Evolutionary conservation across 1,140 invertebrate species (phyloP).

Genomic region (Neodiprion lecontei): DNA sequence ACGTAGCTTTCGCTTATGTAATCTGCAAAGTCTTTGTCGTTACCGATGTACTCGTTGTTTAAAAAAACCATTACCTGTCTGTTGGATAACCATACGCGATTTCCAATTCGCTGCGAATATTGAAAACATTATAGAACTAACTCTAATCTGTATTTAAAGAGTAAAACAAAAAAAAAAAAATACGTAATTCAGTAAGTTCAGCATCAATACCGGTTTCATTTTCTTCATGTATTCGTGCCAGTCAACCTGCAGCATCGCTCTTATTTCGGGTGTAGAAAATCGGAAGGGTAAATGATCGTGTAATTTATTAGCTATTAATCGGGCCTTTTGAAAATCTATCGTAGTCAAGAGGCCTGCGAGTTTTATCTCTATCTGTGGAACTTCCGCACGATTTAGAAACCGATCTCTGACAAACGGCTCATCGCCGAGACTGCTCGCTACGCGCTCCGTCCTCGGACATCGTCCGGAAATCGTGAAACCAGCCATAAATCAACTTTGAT

Average conservation of each 20-base stretch:
- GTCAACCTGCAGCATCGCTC: slow-evolving; percentile 33
- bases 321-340: slow-evolving; percentile 21
- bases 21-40: slow-evolving; percentile 29
- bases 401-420: not conserved
- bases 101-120: slow-evolving; percentile 17
- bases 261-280: slow-evolving; percentile 29
- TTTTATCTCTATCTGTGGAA: slow-evolving; percentile 11
- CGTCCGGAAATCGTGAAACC: no score
- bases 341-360: slow-evolving; percentile 16
- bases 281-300: slow-evolving; percentile 28
- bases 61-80: slow-evolving; percentile 33
- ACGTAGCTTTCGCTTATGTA: slow-evolving; percentile 29
- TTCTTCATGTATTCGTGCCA: slow-evolving; percentile 32
- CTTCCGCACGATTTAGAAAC: not conserved
- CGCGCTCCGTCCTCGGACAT: no score
- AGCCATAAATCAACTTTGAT: no score
- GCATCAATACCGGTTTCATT: slow-evolving; percentile 25
- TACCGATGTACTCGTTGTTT: slow-evolving; percentile 33
- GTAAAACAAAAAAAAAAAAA: not conserved
- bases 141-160: not conserved
- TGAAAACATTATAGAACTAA: slow-evolving; percentile 10
- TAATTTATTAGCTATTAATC: slow-evolving; percentile 28
- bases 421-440: not conserved
- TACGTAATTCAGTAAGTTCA: not conserved
- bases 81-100: slow-evolving; percentile 30